Conservation (phyloP, 1,140 invertebrate species). For the Drosophila sproati region DNA sequence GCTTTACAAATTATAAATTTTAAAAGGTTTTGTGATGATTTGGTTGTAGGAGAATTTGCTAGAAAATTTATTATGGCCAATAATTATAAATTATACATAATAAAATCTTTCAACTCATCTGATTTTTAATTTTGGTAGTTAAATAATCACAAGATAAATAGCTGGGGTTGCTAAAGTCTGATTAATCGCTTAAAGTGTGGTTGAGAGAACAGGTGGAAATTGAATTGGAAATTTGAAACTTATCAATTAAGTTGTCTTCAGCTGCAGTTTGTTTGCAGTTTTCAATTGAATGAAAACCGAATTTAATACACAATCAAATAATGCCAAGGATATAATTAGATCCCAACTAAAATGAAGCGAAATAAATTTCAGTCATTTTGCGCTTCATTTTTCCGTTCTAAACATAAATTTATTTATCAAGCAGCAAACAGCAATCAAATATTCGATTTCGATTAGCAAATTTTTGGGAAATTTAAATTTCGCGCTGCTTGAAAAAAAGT, state of each 20-base stretch:
- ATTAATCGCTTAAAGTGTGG: background rate
- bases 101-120: too few species aligned
- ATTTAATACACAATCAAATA: conserved; percentile 14
- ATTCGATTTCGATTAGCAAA: conserved; percentile 1
- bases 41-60: too few species aligned
- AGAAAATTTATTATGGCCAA: too few species aligned
- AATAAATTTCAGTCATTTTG: conserved; percentile 41
- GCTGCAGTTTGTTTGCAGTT: background rate
- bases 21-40: too few species aligned
- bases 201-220: background rate
- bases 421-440: background rate
- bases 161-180: background rate
- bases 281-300: background rate
- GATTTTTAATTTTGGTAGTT: background rate
- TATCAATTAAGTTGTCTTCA: background rate
- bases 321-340: background rate
- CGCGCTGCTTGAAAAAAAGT: conserved; percentile 40
- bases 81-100: too few species aligned
- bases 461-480: conserved; percentile 30
- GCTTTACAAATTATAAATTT: background rate
- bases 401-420: conserved; percentile 13
- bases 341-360: background rate
- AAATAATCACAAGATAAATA: conserved; percentile 12
- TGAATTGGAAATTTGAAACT: background rate
- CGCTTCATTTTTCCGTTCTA: conserved; percentile 17